Conservation (phyloP, 1,140 invertebrate genomes). For the Drosophila quadrilineata region DNA sequence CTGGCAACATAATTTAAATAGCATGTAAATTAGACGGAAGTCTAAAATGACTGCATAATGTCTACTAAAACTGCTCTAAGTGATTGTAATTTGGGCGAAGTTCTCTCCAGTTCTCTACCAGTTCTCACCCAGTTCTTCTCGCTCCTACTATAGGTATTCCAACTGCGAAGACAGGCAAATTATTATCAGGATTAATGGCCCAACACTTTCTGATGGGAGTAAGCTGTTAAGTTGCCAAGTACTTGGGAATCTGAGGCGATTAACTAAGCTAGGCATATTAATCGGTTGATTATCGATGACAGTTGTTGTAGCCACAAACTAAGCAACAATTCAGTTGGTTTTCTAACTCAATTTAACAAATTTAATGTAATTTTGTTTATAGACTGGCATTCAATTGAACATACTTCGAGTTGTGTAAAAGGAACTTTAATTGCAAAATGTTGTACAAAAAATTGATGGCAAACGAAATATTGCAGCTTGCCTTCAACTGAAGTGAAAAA, state of each 20-base stretch:
- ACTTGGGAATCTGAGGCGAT: background rate
- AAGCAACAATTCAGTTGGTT: too few species aligned
- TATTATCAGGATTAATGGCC: conserved; percentile 14
- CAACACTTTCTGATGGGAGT: conserved; percentile 12
- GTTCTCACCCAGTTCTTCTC: background rate
- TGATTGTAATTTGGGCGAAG: conserved; percentile 78
- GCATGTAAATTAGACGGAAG: conserved; percentile 80
- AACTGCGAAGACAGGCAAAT: conserved; percentile 13
- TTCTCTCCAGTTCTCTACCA: conserved; percentile 13
- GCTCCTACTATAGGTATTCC: conserved; percentile 3
- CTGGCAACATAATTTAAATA: conserved; percentile 74
- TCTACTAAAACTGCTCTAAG: conserved; percentile 76
- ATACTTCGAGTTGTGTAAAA: too few species aligned
- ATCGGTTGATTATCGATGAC: background rate
- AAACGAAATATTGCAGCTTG: too few species aligned
- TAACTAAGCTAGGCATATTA: background rate
- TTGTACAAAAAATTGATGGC: too few species aligned
- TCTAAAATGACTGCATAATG: conserved; percentile 79
- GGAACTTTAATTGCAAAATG: too few species aligned
- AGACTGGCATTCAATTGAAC: too few species aligned
- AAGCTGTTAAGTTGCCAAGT: background rate
- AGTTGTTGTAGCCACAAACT: too few species aligned
- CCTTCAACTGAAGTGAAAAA: too few species aligned
- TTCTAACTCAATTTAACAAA: too few species aligned
- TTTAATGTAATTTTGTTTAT: too few species aligned